Evolutionary conservation across 2,797 vertebrate genomes (phyloP).

Genomic region (Rachycentron canadum): DNA sequence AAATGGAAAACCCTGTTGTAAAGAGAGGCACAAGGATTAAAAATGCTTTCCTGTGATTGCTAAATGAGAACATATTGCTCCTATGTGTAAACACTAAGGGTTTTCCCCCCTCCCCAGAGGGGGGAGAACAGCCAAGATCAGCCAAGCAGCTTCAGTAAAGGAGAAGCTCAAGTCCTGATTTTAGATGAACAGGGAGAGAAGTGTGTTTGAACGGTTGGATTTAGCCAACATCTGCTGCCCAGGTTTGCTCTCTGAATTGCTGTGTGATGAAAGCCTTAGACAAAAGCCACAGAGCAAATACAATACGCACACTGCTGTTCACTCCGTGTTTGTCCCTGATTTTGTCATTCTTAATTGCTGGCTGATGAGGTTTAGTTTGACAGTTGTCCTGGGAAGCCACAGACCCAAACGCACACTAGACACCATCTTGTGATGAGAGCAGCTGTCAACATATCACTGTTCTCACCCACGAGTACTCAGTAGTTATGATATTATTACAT

Average conservation of each 20-base stretch:
- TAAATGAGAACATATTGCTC: constrained; percentile 63
- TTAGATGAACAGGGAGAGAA: constrained; percentile 75
- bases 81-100: constrained; percentile 71
- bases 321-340: constrained; percentile 75
- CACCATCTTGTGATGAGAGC: background rate
- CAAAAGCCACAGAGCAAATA: constrained; percentile 82
- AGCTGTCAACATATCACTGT: too few relatives aligned
- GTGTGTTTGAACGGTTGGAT: constrained; percentile 93
- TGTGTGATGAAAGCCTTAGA: constrained; percentile 90
- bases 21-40: constrained; percentile 58
- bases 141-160: constrained; percentile 47
- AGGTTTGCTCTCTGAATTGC: constrained; percentile 87
- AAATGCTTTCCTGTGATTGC: constrained; percentile 59
- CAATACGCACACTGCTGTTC: constrained; percentile 49
- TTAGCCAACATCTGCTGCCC: constrained; percentile 91
- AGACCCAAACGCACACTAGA: constrained; percentile 20
- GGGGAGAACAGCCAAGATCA: too few relatives aligned
- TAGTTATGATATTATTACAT: too few relatives aligned
- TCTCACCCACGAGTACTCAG: too few relatives aligned
- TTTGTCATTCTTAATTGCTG: constrained; percentile 79
- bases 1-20: constrained; percentile 33
- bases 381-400: constrained; percentile 42
- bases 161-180: constrained; percentile 83
- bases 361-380: constrained; percentile 81
- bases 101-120: constrained; percentile 34